These are phyloP conservation scores for Muntiacus reevesi DNA, from an alignment of 2,113 vertebrate species.

Conservation along the genomic window DNA sequence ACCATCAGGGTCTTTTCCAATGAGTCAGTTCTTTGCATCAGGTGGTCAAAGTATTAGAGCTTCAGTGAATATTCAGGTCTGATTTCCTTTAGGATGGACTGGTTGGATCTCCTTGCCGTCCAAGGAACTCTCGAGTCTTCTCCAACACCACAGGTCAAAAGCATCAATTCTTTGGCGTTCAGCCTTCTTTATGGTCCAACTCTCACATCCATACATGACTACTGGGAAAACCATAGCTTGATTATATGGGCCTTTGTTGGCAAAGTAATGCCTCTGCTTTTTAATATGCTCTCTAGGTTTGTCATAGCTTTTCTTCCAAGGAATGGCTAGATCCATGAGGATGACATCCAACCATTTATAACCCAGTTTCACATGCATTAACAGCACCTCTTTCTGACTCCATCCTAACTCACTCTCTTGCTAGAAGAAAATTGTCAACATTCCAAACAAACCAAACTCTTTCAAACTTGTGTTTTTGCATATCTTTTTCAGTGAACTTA, in stretches of 20 bases:
- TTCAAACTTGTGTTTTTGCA: not conserved
- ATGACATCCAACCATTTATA: not conserved
- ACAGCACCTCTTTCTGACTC: not conserved
- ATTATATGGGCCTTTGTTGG: not conserved
- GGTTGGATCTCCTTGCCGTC: not conserved
- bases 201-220: not conserved
- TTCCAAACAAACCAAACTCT: not conserved
- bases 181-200: not conserved
- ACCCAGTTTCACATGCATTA: not conserved
- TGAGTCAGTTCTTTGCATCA: not conserved
- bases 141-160: not conserved
- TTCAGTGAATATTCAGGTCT: not conserved
- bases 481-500: not conserved
- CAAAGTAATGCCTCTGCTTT: not conserved
- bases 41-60: not conserved
- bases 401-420: not conserved
- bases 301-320: not conserved
- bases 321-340: not conserved
- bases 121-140: not conserved
- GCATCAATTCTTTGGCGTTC: fast-evolving
- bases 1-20: not conserved
- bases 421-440: not conserved
- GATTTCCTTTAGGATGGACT: not conserved
- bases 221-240: not conserved
- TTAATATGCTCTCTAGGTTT: not conserved